These are phyloP conservation scores for Muntiacus reevesi DNA, from an alignment of 2,113 vertebrate genomes.

Conservation along the genomic window DNA sequence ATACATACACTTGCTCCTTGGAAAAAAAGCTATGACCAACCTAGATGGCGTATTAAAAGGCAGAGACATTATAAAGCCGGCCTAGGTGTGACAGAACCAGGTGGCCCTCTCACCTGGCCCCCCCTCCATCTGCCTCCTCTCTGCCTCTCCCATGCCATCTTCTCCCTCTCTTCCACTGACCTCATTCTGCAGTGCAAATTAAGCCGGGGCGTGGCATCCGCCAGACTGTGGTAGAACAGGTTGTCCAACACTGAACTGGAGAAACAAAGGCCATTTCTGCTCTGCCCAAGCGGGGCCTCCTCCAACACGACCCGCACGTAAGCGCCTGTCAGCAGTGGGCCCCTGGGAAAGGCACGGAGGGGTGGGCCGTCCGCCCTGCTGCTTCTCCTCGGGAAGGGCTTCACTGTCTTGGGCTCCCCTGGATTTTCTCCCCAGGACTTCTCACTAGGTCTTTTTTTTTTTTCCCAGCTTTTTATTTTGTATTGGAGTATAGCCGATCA, in stretches of 20 bases:
- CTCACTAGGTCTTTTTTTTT: neutral
- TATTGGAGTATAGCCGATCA: neutral
- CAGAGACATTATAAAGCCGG: neutral
- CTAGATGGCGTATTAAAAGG: neutral
- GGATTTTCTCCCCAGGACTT: neutral
- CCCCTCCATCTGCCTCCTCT: neutral
- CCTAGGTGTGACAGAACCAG: too few relatives aligned
- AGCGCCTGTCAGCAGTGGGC: neutral
- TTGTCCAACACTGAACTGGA: neutral
- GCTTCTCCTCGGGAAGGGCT: neutral
- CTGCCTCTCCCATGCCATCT: neutral
- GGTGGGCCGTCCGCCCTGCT: neutral
- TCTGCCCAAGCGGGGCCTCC: neutral
- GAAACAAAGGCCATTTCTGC: neutral
- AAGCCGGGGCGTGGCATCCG: neutral
- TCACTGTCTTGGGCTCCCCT: neutral
- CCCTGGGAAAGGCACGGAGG: neutral
- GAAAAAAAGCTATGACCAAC: neutral
- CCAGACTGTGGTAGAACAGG: neutral
- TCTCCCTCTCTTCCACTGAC: neutral
- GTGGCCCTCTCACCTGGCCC: neutral
- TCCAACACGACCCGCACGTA: neutral
- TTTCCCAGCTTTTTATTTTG: neutral
- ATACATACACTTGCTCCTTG: neutral
- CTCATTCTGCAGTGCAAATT: neutral